Evolutionary conservation across 53 echinoderm and acorn worm genomes (phyloP).

Genomic region (Paracentrotus lividus): DNA sequence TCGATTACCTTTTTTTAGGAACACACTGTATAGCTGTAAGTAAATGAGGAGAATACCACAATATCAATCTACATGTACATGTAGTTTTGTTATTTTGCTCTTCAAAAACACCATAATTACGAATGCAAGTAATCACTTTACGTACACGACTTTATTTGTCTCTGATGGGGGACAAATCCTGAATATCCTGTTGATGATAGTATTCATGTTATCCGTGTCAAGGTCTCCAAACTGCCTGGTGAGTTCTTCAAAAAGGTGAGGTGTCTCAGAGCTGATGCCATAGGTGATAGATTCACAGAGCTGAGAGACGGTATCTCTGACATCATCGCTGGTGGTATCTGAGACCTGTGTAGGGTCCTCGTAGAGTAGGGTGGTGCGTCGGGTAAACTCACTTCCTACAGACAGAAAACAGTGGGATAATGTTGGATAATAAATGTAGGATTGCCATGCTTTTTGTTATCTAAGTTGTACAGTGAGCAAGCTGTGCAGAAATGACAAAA

Average conservation of each 20-base stretch:
- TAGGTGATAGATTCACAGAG: background rate
- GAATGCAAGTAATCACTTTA: too few relatives aligned
- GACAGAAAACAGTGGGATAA: too few relatives aligned
- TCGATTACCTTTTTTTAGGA: too few relatives aligned
- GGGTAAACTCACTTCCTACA: constrained; percentile 27
- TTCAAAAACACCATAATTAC: too few relatives aligned
- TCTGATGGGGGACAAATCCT: background rate
- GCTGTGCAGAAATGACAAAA: too few relatives aligned
- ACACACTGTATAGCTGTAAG: too few relatives aligned
- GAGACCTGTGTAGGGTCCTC: background rate
- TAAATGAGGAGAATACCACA: too few relatives aligned
- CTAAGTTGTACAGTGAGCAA: too few relatives aligned
- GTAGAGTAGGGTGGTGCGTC: constrained; percentile 36
- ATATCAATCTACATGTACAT: too few relatives aligned
- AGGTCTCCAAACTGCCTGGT: constrained; percentile 55
- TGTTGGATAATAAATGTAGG: background rate
- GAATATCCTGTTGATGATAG: constrained; percentile 9
- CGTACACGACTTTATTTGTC: constrained; percentile 15
- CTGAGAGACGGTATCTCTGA: background rate
- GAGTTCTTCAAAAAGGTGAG: background rate
- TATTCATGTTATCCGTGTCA: constrained; percentile 14
- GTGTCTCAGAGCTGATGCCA: background rate
- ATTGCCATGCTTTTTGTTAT: too few relatives aligned
- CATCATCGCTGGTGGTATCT: background rate
- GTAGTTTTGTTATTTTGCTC: too few relatives aligned